Base-by-base conservation (phyloP, 1,140 invertebrate genomes). In the Elymnias hypermnestra region DNA sequence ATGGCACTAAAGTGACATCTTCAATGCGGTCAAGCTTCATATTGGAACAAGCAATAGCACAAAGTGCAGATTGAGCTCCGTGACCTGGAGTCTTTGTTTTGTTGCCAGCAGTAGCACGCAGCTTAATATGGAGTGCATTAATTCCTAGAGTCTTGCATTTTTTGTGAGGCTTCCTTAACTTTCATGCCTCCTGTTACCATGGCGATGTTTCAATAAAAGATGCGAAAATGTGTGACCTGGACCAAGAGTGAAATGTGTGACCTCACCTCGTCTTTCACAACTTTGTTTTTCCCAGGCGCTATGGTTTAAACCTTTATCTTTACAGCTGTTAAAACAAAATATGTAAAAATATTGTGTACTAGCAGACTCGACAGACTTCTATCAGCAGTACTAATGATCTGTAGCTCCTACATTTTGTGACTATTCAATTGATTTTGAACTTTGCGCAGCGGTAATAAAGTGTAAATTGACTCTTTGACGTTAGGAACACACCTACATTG, bases 11-110 rank as follows among this genome's bases (percentile, higher is more conserved):
- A 5, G 98, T 99, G 0, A 99, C 98, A 91, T 99, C 98, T 88
- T 97, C 97, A 87, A 99, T 99, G 63, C 98, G 92, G 26, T 98
- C 98, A 86, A 99, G 99, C 86, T 99, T 99, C 95, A 99, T 99
- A 56, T 95, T 97, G 31, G 97, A 97, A 87, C 98, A 95, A 63
- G 98, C 98, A 50, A 99, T 89, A 72, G 98, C 98, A 62, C 98
- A 90, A 1, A 99, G 90, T 38, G 98, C 98, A 35, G 97, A 98
- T 85, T 99, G 98, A 35, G 98, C 98, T 63, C 98, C 98, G 21
- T 98, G 98, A 79, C 98, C 98, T 31, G 97, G 97, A 1, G 97
- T 98, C 87, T 98, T 98, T 14, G 97, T 98, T 72, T 96, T 97
- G 87, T 98, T 99, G 33, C 98, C 98, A 72, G 98, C 98, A 52